Evolutionary conservation across 2,797 vertebrate species (phyloP), one percentile per base, ranked within the genome.

Genomic region (Falco biarmicus): DNA sequence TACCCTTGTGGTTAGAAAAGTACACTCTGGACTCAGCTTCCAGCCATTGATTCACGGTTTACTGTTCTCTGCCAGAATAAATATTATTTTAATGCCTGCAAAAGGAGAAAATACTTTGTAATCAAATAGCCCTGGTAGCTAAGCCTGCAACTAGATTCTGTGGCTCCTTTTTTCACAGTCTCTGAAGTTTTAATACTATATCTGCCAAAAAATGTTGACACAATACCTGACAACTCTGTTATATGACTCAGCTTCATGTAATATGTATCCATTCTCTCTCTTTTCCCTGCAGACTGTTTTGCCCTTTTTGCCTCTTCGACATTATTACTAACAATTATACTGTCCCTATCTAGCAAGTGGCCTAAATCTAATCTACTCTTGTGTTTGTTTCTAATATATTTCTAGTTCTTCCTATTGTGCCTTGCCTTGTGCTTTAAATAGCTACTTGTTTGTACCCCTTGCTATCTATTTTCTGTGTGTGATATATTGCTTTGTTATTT

Each of bases 141-240:
- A 89, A 93, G 19, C 17, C n/a, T 90, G 66, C 25, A 70, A 7
- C 57, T 54, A 76, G 15, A 77, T 95, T 84, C 64, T 77, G 32
- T 50, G 43, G 7, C 34, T 86, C 60, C 26, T 84, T 93, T 75
- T 83, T 63, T 41, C 17, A 56, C 13, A n/a, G 16, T 61, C 31
- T 71, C 24, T 5, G 6, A 64, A 77, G 24, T 64, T 70, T 95
- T 82, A 87, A 57, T 82, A 61, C 28, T 37, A 3, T 43, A 83
- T 16, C 64, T 93, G 56, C 37, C 51, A 77, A 90, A 93, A 91
- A 77, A 34, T 65, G 21, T 92, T 90, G 84, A 93, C 60, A 90
- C 60, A 89, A 78, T 74, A 95, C 54, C 93, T 93, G 86, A 79
- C n/a, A 84, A 65, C 34, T 78, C 57, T 92, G 53, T 79, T 65